Evolutionary conservation across 2,888 invertebrate species (phyloP), one percentile per base, ranked within the genome.

Genomic region (Tetropium fuscum): DNA sequence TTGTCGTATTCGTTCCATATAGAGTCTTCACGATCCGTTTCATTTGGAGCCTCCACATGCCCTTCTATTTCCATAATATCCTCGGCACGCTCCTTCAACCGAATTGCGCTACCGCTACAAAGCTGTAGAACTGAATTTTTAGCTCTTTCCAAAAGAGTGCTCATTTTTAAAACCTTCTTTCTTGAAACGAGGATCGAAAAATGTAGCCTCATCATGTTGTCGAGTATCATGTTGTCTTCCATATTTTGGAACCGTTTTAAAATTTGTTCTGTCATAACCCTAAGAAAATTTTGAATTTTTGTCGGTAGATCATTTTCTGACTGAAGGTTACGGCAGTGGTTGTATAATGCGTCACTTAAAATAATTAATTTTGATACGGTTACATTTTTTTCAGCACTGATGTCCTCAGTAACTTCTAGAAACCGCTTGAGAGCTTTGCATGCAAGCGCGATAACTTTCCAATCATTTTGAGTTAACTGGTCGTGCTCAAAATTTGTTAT

Each of bases 1-100:
- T 45, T 22, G 19, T 60, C 43, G 45, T 45, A 56, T 4, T 60
- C 53, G 18, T 44, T 22, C 51, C 59, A 59, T 25, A 59, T 44
- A 38, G 53, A 53, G 1, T 3, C n/a, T 41, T 41, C 2, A n/a
- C 20, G 15, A 16, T 11, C 32, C 1, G n/a, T 18, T 27, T 15
- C 10, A 19, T n/a, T 15, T n/a, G 8, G 3, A 20, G n/a, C 20
- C 10, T 3, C 32, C n/a, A 32, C 32, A 6, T 32, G 7, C n/a
- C 7, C 10, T 32, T 40, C 18, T 11, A 6, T 11, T 11, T 11
- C 10, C 6, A 11, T n/a, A 34, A 11, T 11, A 11, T 34, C 16
- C 11, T 34, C 34, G n/a, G n/a, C n/a, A n/a, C n/a, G n/a, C 11
- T 11, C 3, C 1, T 11, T 6, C 11, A 34, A 6, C 10, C 6